A percentile compares a stretch with the other conserved stretches of the same genome.
These are phyloP conservation scores for Pelochelys cantorii DNA, from an alignment of 2,797 vertebrate species.

Conservation along the genomic window DNA sequence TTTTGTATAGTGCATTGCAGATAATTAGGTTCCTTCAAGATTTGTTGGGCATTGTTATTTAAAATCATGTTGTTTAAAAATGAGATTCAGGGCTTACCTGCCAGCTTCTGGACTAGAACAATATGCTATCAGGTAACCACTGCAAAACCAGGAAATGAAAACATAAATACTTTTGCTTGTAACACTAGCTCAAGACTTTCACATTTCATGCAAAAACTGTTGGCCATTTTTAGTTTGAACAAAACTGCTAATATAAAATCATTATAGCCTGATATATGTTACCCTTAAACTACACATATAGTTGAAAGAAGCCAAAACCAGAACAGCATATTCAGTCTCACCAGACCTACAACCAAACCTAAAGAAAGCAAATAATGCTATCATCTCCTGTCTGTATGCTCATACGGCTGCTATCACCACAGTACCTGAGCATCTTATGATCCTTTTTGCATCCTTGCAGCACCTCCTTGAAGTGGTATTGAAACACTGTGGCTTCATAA, in stretches of 20 bases:
- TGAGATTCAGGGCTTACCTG: neutral
- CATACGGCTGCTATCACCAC: constrained; percentile 1
- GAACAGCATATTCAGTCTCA: neutral
- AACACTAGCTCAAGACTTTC: constrained; percentile 14
- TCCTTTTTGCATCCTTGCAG: neutral
- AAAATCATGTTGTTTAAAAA: neutral
- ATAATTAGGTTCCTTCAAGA: neutral
- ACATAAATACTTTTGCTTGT: neutral
- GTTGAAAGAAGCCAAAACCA: neutral
- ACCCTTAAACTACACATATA: neutral
- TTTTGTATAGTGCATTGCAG: constrained; percentile 13
- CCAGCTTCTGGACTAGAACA: neutral
- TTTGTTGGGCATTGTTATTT: neutral
- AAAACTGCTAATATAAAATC: constrained; percentile 52
- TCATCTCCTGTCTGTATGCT: constrained; percentile 43
- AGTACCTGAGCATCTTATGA: neutral
- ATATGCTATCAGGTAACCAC: neutral
- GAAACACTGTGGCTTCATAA: neutral
- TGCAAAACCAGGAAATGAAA: neutral
- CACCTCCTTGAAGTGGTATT: constrained; percentile 6
- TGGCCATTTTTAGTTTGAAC: constrained; percentile 46
- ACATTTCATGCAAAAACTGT: constrained; percentile 4
- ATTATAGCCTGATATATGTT: constrained; percentile 54
- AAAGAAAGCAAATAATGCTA: constrained; percentile 5
- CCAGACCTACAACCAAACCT: neutral